A percentile compares a stretch with the other conserved stretches of the same genome.
Evolutionary conservation across 2,797 vertebrate genomes (phyloP).

Genomic region (Tokudaia tokunoshimensis): DNA sequence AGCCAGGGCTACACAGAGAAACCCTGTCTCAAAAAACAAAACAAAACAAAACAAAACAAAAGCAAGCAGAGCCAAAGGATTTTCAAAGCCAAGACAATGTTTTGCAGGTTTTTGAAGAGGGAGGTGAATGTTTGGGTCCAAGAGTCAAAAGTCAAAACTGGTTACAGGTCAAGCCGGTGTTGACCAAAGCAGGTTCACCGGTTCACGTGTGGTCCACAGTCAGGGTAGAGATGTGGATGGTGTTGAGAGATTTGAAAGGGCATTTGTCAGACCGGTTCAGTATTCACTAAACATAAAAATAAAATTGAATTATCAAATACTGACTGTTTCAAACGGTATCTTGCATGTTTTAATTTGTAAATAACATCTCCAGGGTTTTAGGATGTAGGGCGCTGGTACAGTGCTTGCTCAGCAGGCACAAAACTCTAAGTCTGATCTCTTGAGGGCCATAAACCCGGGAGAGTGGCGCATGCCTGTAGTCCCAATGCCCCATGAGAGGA

Average conservation of each 20-base stretch:
- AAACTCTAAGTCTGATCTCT: background rate
- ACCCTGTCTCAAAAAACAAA: too few relatives aligned
- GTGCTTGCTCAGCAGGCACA: background rate
- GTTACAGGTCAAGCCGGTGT: background rate
- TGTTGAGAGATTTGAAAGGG: background rate
- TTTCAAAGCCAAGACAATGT: background rate
- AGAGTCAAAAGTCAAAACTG: background rate
- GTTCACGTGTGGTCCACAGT: background rate
- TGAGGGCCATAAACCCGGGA: background rate
- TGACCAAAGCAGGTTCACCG: background rate
- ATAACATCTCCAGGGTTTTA: background rate
- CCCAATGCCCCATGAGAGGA: background rate
- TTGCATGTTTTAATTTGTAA: background rate
- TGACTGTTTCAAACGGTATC: background rate
- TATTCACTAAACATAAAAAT: background rate
- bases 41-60: background rate
- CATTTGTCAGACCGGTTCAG: background rate
- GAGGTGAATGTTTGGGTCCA: background rate
- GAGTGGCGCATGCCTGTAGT: too few relatives aligned
- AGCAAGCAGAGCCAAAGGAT: background rate
- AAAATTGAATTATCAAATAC: background rate
- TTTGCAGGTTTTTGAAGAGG: conserved; percentile 9
- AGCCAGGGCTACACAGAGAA: too few relatives aligned
- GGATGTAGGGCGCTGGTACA: background rate
- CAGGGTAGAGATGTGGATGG: background rate